Evolutionary conservation across 1,140 invertebrate species (phyloP), one percentile per base, ranked within the genome.

Genomic region (Tribolium madens): DNA sequence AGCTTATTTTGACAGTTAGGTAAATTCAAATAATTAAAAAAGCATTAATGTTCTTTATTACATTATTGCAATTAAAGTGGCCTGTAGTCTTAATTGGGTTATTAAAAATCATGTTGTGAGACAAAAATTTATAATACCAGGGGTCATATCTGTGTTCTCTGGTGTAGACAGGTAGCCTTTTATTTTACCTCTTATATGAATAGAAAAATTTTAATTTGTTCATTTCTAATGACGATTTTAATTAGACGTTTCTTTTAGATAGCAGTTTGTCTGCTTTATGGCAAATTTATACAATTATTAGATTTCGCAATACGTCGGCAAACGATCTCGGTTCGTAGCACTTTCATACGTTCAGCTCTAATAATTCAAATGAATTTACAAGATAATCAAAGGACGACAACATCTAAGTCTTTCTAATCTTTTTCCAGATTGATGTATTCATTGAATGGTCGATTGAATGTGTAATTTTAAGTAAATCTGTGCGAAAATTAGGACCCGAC

Each of bases 261-360:
- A 50, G 13, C 12, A 12, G 48, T 50, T 13, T 12, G 48, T 50
- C 48, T 12, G 15, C 12, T 50, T 57, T 18, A 57, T 57, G 17
- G 52, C 17, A 57, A 57, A 57, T 57, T 57, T 57, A 57, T 57
- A 57, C 52, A 57, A 57, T 57, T 57, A 57, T 50, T 57, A 57
- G n/a, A 9, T 64, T 64, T 64, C 26, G 57, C 21, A 64, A 64
- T 64, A 64, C 12, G 57, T 64, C 26, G 10, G 57, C 52, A 57
- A 21, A 57, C 52, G 26, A 31, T 64, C 57, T 64, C 57, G 26
- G 21, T 64, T 33, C 21, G 57, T 33, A 26, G 57, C 57, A 64
- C 57, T 64, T 64, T 64, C 57, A 64, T 64, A 33, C 12, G 57
- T 64, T 64, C 57, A 64, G 57, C 57, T 64, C 57, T 64, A 33